A percentile compares a stretch with the other conserved stretches of the same genome.
These are phyloP conservation scores for Myiagra hebetior DNA, from an alignment of 2,113 vertebrate genomes.

Conservation along the genomic window DNA sequence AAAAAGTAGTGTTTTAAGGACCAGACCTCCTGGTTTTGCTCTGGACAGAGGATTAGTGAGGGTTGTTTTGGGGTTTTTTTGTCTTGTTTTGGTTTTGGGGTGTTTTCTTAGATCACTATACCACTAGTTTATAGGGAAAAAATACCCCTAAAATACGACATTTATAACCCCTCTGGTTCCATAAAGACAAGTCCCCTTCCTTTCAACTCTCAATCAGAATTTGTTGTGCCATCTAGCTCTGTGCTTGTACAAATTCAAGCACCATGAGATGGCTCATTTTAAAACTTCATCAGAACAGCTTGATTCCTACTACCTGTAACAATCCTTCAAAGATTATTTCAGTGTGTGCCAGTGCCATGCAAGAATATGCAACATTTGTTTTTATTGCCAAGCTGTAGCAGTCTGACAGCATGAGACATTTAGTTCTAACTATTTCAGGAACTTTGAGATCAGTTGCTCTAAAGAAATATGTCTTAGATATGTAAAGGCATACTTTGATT, in stretches of 20 bases:
- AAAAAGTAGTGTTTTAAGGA: not conserved
- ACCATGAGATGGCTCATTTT: not conserved
- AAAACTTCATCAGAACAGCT: not conserved
- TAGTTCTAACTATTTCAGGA: not conserved
- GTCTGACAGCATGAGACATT: not conserved
- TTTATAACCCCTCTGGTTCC: not conserved
- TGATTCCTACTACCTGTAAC: not conserved
- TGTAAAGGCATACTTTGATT: not conserved
- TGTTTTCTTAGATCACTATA: not conserved
- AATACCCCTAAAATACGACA: rapidly evolving
- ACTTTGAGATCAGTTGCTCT: not conserved
- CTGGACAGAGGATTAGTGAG: not conserved
- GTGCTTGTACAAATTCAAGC: not conserved
- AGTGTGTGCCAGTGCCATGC: not conserved
- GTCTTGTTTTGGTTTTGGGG: not conserved
- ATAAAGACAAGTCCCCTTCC: not conserved
- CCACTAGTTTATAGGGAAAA: not conserved
- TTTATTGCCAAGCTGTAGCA: not conserved
- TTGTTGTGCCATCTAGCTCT: not conserved
- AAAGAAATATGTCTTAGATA: not conserved
- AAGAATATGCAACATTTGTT: not conserved
- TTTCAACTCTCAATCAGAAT: not conserved
- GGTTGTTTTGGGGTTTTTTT: not conserved
- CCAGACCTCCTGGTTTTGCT: rapidly evolving
- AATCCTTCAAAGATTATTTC: not conserved